phyloP scores from a whole-genome alignment of 2,113 vertebrate genomes.

The Lanius collurio region DNA sequence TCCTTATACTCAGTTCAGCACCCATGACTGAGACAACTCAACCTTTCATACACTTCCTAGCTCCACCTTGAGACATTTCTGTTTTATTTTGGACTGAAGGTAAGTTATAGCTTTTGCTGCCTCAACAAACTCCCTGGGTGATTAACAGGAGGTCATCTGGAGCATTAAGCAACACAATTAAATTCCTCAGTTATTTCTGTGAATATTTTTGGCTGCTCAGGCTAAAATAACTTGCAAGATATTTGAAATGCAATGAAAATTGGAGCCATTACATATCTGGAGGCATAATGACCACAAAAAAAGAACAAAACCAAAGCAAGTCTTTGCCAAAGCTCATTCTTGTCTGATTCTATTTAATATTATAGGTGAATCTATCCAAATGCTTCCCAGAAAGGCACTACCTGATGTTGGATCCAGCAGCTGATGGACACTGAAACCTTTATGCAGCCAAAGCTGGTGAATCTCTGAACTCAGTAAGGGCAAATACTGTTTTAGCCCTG shows the following conservation, averaged over 20 bases:
- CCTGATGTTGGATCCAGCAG: background rate
- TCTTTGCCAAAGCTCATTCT: background rate
- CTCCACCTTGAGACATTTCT: background rate
- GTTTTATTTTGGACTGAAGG: background rate
- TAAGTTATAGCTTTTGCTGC: background rate
- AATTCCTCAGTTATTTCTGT: background rate
- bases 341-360: background rate
- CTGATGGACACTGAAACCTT: background rate
- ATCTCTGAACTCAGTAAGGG: background rate
- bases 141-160: slow-evolving; percentile 1
- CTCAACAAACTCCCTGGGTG: background rate
- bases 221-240: background rate
- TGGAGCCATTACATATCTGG: background rate
- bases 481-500: background rate
- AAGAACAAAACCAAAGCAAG: background rate
- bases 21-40: background rate
- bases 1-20: background rate
- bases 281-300: background rate
- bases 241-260: slow-evolving; percentile 5
- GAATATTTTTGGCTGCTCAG: slow-evolving; percentile 4
- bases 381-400: background rate
- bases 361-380: background rate
- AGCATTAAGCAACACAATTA: background rate
- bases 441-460: background rate
- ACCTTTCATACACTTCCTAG: background rate